Conservation (phyloP, 2,113 vertebrate species). For the Candoia aspera region DNA sequence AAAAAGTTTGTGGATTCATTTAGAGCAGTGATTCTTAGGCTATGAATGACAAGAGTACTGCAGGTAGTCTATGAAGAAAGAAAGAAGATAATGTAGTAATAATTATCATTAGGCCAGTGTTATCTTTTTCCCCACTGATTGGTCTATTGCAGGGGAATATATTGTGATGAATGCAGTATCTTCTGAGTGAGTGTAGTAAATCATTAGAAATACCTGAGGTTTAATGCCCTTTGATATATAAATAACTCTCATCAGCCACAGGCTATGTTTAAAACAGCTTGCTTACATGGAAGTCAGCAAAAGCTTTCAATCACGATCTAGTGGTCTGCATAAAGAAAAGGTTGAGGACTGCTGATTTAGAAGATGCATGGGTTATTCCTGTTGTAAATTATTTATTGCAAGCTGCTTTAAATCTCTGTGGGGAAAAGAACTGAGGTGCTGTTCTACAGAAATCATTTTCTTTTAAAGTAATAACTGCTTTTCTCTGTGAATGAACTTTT, state of each 20-base stretch:
- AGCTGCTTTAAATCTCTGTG: neutral
- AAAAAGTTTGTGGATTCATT: neutral
- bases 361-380: neutral
- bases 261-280: conserved; percentile 4
- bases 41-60: neutral
- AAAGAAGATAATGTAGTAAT: neutral
- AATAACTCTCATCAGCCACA: neutral
- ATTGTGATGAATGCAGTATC: neutral
- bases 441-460: neutral
- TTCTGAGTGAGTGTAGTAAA: neutral
- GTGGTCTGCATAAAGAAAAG: neutral
- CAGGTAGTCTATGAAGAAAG: neutral
- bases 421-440: neutral
- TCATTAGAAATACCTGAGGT: neutral
- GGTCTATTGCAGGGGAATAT: neutral
- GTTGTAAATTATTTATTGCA: conserved; percentile 7
- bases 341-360: neutral
- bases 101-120: neutral
- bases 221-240: neutral
- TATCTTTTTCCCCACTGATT: neutral
- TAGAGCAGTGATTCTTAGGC: neutral
- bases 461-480: neutral
- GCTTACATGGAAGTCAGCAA: neutral
- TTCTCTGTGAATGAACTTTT: neutral
- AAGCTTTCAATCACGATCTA: neutral